A percentile compares a stretch with the other conserved stretches of the same genome.
Evolutionary conservation across 2,113 vertebrate genomes (phyloP).

Genomic region (Corydoras sp.): DNA sequence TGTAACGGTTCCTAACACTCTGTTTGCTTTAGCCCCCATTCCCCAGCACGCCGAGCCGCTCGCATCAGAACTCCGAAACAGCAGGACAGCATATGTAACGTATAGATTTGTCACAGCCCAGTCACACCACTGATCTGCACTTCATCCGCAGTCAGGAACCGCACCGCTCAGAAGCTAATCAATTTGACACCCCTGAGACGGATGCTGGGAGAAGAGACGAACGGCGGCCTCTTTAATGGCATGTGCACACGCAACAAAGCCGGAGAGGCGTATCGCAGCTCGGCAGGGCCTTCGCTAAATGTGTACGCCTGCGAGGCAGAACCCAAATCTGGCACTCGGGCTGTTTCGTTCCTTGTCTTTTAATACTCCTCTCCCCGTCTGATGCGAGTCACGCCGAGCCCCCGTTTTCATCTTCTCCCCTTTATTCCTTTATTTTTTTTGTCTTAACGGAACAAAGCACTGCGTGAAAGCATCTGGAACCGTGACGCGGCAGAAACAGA

Average conservation of each 20-base stretch:
- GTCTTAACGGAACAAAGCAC: conserved; percentile 32
- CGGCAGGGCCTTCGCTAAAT: conserved; percentile 34
- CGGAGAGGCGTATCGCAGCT: conserved; percentile 20
- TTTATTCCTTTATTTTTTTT: conserved; percentile 8
- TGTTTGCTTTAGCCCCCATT: no score
- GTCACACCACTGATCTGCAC: conserved; percentile 39
- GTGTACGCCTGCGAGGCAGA: conserved; percentile 36
- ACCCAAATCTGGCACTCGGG: conserved; percentile 34
- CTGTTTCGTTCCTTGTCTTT: conserved; percentile 32
- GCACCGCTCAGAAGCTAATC: conserved; percentile 60
- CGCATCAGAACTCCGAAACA: no score
- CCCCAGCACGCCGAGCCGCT: no score
- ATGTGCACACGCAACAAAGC: conserved; percentile 39
- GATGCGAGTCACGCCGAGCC: conserved; percentile 48
- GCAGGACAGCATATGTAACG: no score
- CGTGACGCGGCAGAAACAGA: conserved; percentile 29
- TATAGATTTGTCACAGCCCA: neutral
- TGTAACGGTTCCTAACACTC: no score
- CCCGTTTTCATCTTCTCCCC: conserved; percentile 20
- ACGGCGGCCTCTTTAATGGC: conserved; percentile 37
- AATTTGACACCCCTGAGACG: conserved; percentile 50
- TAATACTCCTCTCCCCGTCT: conserved; percentile 46
- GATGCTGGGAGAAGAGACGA: conserved; percentile 29
- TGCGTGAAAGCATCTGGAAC: conserved; percentile 45
- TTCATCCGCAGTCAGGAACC: conserved; percentile 65